Evolutionary conservation across 2,113 vertebrate species (phyloP), one percentile per base, ranked within the genome.

Genomic region (Panurus biarmicus): DNA sequence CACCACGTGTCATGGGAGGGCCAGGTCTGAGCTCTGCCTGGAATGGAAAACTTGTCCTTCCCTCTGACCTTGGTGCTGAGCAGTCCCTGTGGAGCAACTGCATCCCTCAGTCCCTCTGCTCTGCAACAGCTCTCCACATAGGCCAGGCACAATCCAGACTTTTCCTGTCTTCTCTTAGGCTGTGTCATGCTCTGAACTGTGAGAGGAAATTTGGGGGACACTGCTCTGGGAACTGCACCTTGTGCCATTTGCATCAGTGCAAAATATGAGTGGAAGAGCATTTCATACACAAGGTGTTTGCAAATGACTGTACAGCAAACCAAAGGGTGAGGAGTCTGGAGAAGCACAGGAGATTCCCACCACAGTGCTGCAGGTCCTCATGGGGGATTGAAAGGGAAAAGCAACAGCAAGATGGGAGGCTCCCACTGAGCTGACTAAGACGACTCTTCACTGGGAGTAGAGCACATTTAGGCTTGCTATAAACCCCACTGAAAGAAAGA

Each of bases 41-140:
- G 72, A 85, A 62, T 67, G 83, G n/a, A 75, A 94, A 93, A 61
- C 24, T 92, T 78, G 91, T 82, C 87, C 89, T 96, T 96, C 53
- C 42, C 42, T 48, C 84, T 58, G 86, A 96, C 95, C 95, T 95
- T 95, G 89, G 53, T 40, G 45, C 57, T 85, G 85, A 90, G 47
- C 44, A 24, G 31, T 85, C 75, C 69, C 85, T 36, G 38, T 36
- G 56, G 88, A 94, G 69, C 51, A 48, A n/a, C 26, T 2, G 5
- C 61, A 87, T 84, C 60, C 35, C 45, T 74, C 70, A 11, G n/a
- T 67, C 51, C 29, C 75, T 74, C 82, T 56, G 54, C 58, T 61
- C 75, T n/a, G 69, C 26, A 21, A 69, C 90, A 83, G 64, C 29
- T 91, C 71, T 87, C 71, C 5, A 3, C 33, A 17, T 10, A 80